phyloP scores from a whole-genome alignment of 92 coral and sea anemone genomes.

The Montipora capitata region DNA sequence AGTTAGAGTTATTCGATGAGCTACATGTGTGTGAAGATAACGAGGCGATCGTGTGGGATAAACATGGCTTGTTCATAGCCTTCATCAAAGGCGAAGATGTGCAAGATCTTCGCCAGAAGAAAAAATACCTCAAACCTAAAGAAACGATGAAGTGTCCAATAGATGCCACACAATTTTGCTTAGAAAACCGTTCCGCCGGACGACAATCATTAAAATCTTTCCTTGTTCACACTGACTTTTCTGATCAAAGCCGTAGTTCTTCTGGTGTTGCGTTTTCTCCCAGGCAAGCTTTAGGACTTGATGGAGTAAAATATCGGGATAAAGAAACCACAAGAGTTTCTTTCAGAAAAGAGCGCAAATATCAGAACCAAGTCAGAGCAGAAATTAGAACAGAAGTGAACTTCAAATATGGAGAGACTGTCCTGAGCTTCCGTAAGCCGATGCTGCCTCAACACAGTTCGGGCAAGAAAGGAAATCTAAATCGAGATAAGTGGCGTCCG shows the following conservation, averaged over 20 bases:
- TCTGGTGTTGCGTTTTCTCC: background rate
- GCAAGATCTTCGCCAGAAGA: background rate
- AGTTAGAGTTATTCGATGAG: conserved; percentile 1
- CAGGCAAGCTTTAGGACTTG: background rate
- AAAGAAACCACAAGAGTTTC: background rate
- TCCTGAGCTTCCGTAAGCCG: background rate
- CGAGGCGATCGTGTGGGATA: background rate
- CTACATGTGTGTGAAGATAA: background rate
- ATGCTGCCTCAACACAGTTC: background rate
- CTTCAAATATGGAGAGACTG: background rate
- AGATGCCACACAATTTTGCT: background rate
- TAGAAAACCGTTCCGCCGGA: background rate
- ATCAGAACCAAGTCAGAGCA: background rate
- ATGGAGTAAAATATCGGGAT: background rate
- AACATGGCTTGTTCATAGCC: background rate
- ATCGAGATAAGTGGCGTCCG: background rate
- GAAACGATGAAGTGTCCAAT: background rate
- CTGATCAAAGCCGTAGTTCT: background rate
- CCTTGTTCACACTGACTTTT: background rate
- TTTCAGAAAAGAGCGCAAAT: background rate
- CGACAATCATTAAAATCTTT: background rate
- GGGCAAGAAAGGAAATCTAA: background rate
- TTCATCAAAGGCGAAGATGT: conserved; percentile 32
- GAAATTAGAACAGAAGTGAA: background rate
- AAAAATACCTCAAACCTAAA: background rate